phyloP scores from a whole-genome alignment of 2,888 invertebrate species.

The Sycophila texana region DNA sequence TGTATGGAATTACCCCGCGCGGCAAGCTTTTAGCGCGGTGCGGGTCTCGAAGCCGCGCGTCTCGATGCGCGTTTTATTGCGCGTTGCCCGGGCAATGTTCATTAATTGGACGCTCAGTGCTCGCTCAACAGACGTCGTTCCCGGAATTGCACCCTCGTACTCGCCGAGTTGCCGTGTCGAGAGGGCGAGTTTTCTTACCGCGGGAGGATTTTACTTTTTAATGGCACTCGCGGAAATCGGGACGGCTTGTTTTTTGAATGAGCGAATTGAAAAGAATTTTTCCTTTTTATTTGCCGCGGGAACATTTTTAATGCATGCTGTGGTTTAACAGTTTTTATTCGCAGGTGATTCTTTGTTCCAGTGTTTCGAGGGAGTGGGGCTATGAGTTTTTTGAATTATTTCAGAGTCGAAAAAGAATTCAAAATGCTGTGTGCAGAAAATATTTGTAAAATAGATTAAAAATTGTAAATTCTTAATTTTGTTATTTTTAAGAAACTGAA shows the following conservation, averaged over 20 bases:
- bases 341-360: too few species aligned
- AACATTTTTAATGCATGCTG: too few species aligned
- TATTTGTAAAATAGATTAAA: too few species aligned
- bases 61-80: slow-evolving; percentile 31
- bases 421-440: too few species aligned
- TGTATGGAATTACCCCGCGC: slow-evolving; percentile 37
- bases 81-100: slow-evolving; percentile 18
- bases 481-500: too few species aligned
- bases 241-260: not conserved
- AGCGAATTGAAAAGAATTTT: not conserved
- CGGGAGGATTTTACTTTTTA: not conserved
- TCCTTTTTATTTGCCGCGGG: too few species aligned
- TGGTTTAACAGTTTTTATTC: too few species aligned
- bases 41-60: slow-evolving; percentile 10
- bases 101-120: slow-evolving; percentile 17
- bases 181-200: not conserved
- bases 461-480: too few species aligned
- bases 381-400: too few species aligned
- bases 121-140: not conserved
- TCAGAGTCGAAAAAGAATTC: too few species aligned
- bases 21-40: slow-evolving; percentile 19
- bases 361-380: too few species aligned
- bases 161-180: not conserved
- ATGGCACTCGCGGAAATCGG: not conserved
- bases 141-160: not conserved